Evolutionary conservation across 1,140 invertebrate species (phyloP).

Genomic region (Aplysia californica): DNA sequence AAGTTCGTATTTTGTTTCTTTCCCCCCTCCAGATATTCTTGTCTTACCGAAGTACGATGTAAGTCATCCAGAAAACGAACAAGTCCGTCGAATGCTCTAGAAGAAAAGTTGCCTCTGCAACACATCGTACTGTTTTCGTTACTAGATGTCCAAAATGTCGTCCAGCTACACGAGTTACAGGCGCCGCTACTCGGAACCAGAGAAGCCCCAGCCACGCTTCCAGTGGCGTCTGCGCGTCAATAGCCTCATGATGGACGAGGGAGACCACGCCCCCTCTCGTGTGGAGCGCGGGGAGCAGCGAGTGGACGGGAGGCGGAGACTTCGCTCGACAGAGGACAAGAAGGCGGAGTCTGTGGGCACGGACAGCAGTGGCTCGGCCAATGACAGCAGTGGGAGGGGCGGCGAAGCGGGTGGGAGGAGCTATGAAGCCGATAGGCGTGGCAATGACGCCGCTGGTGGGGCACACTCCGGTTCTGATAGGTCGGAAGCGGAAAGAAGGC

Average conservation of each 20-base stretch:
- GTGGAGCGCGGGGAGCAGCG: neutral
- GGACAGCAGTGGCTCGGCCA: no score
- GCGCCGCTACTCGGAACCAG: neutral
- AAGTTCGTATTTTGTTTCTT: neutral
- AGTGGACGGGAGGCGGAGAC: neutral
- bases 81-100: no score
- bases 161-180: constrained; percentile 7
- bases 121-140: neutral
- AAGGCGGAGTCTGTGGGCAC: neutral
- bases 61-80: neutral
- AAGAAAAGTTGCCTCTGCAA: no score
- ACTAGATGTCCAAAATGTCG: neutral
- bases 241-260: constrained; percentile 20
- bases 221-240: constrained; percentile 23
- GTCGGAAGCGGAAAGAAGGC: no score
- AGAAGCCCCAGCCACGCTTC: constrained; percentile 14
- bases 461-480: no score
- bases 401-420: no score
- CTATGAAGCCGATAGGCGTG: neutral
- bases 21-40: neutral
- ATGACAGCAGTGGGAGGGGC: no score
- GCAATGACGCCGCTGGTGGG: neutral
- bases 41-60: neutral
- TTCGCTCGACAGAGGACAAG: neutral
- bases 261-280: neutral